Evolutionary conservation across 2,888 invertebrate species (phyloP).

Genomic region (Spilarctia lutea): DNA sequence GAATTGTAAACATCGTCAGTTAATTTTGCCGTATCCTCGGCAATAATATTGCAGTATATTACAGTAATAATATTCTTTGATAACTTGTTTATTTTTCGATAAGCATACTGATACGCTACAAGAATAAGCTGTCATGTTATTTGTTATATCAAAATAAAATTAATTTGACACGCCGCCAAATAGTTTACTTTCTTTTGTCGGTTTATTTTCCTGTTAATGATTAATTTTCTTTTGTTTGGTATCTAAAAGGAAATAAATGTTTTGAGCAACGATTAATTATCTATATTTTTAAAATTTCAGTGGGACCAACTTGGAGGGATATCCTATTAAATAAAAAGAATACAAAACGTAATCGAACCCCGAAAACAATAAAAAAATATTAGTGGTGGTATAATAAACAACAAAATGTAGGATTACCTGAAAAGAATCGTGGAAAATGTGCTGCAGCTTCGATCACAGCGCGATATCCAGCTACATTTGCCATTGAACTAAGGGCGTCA

Average conservation of each 20-base stretch:
- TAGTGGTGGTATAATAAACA: background rate
- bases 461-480: constrained; percentile 95
- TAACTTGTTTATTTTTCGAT: constrained; percentile 11
- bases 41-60: background rate
- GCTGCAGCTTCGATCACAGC: constrained; percentile 96
- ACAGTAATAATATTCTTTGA: constrained; percentile 1
- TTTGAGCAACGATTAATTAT: background rate
- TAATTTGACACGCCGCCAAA: background rate
- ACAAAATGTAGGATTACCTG: constrained; percentile 83
- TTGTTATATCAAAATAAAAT: constrained; percentile 3
- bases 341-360: background rate
- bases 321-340: background rate
- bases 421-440: constrained; percentile 96
- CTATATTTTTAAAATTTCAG: too few relatives aligned
- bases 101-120: background rate
- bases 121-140: constrained; percentile 1
- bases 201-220: background rate
- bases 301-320: too few relatives aligned
- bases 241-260: background rate
- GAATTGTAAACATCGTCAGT: constrained; percentile 17
- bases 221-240: background rate
- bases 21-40: background rate
- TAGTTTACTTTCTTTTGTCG: background rate
- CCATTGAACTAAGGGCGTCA: constrained; percentile 96
- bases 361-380: background rate